These are phyloP conservation scores for Australoheros scitulus DNA, from an alignment of 2,113 vertebrate species.

Conservation along the genomic window DNA sequence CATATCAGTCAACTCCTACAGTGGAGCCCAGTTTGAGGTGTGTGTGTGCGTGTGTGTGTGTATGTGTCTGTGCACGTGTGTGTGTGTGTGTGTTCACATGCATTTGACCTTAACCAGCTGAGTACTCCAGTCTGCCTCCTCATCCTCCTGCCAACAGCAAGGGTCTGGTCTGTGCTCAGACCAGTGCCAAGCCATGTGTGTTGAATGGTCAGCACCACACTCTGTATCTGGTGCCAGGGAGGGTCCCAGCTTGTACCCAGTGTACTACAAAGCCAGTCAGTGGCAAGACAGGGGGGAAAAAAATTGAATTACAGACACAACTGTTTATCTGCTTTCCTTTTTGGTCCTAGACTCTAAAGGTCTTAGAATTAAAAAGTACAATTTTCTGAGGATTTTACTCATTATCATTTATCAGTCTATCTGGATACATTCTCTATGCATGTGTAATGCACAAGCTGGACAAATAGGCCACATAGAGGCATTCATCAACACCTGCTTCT, in stretches of 20 bases:
- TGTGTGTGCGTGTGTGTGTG: no score
- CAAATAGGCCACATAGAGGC: slow-evolving; percentile 14
- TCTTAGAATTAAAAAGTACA: background rate
- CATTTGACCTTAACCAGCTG: slow-evolving; percentile 71
- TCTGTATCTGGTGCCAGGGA: slow-evolving; percentile 74
- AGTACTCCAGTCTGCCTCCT: slow-evolving; percentile 47
- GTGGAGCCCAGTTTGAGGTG: background rate
- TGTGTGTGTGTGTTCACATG: slow-evolving; percentile 11
- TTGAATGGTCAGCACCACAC: slow-evolving; percentile 66
- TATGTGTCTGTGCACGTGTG: background rate
- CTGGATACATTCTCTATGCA: background rate
- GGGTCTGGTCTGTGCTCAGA: slow-evolving; percentile 52
- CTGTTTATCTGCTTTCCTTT: background rate
- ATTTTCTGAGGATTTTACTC: background rate
- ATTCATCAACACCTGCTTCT: slow-evolving; percentile 48
- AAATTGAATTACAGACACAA: background rate
- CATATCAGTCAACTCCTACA: background rate
- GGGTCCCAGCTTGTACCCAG: slow-evolving; percentile 71
- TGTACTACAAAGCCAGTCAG: slow-evolving; percentile 1
- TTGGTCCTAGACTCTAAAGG: background rate
- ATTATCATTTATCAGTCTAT: background rate
- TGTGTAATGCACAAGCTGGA: slow-evolving; percentile 5
- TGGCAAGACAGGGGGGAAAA: background rate
- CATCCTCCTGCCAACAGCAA: slow-evolving; percentile 55
- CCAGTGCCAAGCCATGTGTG: slow-evolving; percentile 61